phyloP scores from a whole-genome alignment of 2,888 invertebrate species.

The Hedya salicella region DNA sequence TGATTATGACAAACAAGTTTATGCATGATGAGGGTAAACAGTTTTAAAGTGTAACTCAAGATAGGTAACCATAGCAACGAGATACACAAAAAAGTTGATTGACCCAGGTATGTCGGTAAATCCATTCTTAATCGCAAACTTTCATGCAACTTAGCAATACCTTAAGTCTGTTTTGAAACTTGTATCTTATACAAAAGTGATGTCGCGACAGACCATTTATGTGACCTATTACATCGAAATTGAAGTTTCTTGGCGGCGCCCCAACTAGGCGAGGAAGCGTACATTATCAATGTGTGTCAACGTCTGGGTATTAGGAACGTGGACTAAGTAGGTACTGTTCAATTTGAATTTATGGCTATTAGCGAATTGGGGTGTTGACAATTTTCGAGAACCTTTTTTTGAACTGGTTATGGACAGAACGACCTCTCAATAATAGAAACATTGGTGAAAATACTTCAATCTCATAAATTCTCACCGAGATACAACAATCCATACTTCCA shows the following conservation, averaged over 20 bases:
- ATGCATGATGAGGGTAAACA: too few species aligned
- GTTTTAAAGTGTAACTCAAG: too few species aligned
- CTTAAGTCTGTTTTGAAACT: constrained; percentile 19
- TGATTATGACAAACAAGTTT: too few species aligned
- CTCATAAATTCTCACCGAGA: too few species aligned
- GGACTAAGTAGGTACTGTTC: not conserved
- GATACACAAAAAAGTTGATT: too few species aligned
- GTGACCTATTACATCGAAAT: constrained; percentile 55
- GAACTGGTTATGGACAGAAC: too few species aligned
- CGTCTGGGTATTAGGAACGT: constrained; percentile 19
- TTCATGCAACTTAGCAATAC: not conserved
- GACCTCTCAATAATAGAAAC: too few species aligned
- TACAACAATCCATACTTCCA: too few species aligned
- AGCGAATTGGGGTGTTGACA: too few species aligned
- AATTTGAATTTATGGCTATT: not conserved
- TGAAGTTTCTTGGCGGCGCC: constrained; percentile 47
- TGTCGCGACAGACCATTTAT: constrained; percentile 47
- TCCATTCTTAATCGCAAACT: not conserved
- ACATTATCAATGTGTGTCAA: constrained; percentile 9
- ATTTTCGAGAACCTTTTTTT: too few species aligned
- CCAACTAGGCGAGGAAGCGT: constrained; percentile 43
- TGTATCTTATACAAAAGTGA: constrained; percentile 17
- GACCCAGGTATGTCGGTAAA: not conserved
- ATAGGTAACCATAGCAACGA: too few species aligned
- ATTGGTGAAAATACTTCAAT: too few species aligned